phyloP scores from a whole-genome alignment of 1,140 invertebrate genomes.

The Leptinotarsa lineolata region DNA sequence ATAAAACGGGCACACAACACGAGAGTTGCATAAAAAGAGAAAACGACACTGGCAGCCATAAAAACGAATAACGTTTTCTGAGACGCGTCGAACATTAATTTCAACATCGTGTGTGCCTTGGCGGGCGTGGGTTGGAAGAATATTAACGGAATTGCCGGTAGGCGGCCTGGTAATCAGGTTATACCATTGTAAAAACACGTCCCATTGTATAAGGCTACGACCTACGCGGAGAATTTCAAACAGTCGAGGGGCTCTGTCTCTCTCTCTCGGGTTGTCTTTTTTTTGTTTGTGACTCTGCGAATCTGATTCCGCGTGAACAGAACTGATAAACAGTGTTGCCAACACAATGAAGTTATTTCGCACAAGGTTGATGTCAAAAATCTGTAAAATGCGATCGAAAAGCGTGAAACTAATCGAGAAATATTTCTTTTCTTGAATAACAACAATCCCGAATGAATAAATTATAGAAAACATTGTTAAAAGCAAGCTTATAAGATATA shows the following conservation, averaged over 20 bases:
- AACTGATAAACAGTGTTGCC: too few relatives aligned
- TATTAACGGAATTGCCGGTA: conserved; percentile 25
- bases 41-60: background rate
- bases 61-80: conserved; percentile 22
- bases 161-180: conserved; percentile 25
- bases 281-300: background rate
- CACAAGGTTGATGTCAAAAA: too few relatives aligned
- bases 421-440: too few relatives aligned
- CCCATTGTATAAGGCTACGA: conserved; percentile 22
- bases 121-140: conserved; percentile 12
- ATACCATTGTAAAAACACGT: conserved; percentile 26
- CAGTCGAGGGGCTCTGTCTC: background rate
- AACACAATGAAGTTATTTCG: too few relatives aligned
- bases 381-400: too few relatives aligned
- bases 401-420: too few relatives aligned
- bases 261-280: background rate
- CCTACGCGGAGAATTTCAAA: conserved; percentile 24
- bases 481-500: too few relatives aligned
- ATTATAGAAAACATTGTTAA: too few relatives aligned
- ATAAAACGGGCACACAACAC: conserved; percentile 1
- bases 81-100: conserved; percentile 23
- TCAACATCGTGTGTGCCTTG: conserved; percentile 19
- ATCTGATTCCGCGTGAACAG: background rate
- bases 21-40: background rate
- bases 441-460: too few relatives aligned